phyloP scores from a whole-genome alignment of 2,797 vertebrate genomes.

The Brotula barbata region DNA sequence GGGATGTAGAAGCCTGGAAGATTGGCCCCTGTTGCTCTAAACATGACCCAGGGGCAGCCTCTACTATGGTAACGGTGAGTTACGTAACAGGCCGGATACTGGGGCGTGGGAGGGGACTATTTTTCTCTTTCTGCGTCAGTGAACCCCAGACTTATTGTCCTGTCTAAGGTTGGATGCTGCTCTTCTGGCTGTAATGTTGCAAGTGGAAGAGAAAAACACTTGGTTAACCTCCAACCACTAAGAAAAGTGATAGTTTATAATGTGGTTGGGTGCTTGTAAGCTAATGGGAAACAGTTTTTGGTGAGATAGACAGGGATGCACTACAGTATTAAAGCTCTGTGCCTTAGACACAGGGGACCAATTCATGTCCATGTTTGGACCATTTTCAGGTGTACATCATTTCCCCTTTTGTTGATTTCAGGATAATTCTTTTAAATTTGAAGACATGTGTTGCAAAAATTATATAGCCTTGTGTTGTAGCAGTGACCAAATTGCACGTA shows the following conservation, averaged over 20 bases:
- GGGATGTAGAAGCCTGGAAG: conserved; percentile 97
- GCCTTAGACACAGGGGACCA: too few relatives aligned
- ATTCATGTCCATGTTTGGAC: too few relatives aligned
- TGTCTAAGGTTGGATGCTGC: conserved; percentile 51
- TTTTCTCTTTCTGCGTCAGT: conserved; percentile 61
- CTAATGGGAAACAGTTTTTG: conserved; percentile 16
- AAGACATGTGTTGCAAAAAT: too few relatives aligned
- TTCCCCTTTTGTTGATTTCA: too few relatives aligned
- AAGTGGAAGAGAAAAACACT: conserved; percentile 56
- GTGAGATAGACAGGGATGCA: conserved; percentile 8
- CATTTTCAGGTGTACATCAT: too few relatives aligned
- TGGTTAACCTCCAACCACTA: conserved; percentile 31
- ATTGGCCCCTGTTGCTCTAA: conserved; percentile 90
- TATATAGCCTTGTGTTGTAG: too few relatives aligned
- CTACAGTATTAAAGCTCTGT: too few relatives aligned
- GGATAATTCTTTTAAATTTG: too few relatives aligned
- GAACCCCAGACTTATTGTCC: conserved; percentile 73
- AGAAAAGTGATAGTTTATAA: conserved; percentile 21
- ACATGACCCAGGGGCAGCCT: conserved; percentile 85
- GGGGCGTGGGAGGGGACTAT: conserved; percentile 54
- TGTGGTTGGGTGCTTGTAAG: conserved; percentile 11
- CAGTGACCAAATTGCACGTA: too few relatives aligned
- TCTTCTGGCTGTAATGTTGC: conserved; percentile 37
- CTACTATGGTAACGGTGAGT: conserved; percentile 87
- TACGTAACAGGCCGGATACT: conserved; percentile 65